Conservation (phyloP, 2,113 vertebrate species). For the Fulmarus glacialis region DNA sequence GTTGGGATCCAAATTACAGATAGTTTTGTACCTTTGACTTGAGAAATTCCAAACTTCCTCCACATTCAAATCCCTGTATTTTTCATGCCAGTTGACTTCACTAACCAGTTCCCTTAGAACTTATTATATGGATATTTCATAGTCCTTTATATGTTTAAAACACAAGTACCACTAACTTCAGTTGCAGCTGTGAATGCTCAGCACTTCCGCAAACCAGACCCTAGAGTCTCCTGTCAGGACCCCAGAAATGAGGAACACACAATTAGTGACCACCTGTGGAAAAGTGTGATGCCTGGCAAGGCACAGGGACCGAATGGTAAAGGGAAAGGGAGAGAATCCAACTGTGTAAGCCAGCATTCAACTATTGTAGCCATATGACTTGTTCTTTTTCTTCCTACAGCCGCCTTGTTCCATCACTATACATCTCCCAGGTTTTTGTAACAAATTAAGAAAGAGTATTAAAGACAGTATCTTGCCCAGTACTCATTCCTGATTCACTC, state of each 20-base stretch:
- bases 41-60: constrained; percentile 28
- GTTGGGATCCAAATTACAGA: constrained; percentile 1
- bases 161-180: constrained; percentile 10
- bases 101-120: constrained; percentile 9
- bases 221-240: constrained; percentile 1
- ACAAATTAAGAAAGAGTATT: neutral
- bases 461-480: neutral
- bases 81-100: constrained; percentile 31
- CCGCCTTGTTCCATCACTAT: neutral
- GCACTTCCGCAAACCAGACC: constrained; percentile 27
- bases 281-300: constrained; percentile 57
- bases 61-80: neutral
- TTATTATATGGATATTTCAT: constrained; percentile 12
- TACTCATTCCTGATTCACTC: neutral
- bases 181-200: constrained; percentile 54
- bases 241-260: constrained; percentile 34
- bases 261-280: constrained; percentile 49
- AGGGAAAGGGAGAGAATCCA: neutral
- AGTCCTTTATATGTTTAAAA: constrained; percentile 29
- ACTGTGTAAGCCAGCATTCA: neutral
- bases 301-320: neutral
- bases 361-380: rapidly evolving
- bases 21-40: constrained; percentile 7
- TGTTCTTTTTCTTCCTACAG: neutral
- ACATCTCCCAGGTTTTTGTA: neutral